phyloP scores from a whole-genome alignment of 2,113 vertebrate genomes.

The Echinops telfairi region DNA sequence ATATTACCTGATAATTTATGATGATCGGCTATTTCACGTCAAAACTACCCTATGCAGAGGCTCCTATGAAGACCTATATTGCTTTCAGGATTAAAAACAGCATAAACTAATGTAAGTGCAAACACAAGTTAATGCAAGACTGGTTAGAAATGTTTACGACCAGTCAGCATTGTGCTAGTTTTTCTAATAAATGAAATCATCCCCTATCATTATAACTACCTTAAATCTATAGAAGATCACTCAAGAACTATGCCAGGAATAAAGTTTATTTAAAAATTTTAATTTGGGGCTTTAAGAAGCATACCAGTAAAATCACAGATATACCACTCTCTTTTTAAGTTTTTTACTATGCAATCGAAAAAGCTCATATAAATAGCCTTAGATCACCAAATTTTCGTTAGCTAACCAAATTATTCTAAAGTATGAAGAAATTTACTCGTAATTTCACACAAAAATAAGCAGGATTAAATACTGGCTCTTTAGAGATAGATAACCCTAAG shows the following conservation, averaged over 20 bases:
- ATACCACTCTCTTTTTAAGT: slow-evolving; percentile 32
- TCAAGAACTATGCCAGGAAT: not conserved
- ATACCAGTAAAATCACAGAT: slow-evolving; percentile 31
- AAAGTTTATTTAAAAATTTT: slow-evolving; percentile 15
- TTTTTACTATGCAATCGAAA: not conserved
- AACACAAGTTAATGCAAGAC: too few species aligned
- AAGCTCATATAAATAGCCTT: slow-evolving; percentile 30
- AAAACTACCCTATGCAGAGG: too few species aligned
- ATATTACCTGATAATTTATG: not conserved
- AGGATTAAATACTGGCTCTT: not conserved
- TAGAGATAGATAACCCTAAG: not conserved
- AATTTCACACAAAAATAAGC: slow-evolving; percentile 45
- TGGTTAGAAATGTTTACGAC: too few species aligned
- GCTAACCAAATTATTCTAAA: slow-evolving; percentile 47
- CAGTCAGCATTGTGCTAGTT: not conserved
- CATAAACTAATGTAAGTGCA: too few species aligned
- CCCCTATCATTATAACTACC: not conserved
- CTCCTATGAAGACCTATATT: too few species aligned
- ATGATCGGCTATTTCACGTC: too few species aligned
- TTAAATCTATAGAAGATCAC: not conserved
- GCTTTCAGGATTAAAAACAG: too few species aligned
- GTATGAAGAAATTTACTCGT: slow-evolving; percentile 4
- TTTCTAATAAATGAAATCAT: slow-evolving; percentile 41
- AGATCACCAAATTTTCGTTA: slow-evolving; percentile 8
- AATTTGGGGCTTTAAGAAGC: not conserved